phyloP scores from a whole-genome alignment of 1,140 invertebrate genomes.

The Anoplophora glabripennis region DNA sequence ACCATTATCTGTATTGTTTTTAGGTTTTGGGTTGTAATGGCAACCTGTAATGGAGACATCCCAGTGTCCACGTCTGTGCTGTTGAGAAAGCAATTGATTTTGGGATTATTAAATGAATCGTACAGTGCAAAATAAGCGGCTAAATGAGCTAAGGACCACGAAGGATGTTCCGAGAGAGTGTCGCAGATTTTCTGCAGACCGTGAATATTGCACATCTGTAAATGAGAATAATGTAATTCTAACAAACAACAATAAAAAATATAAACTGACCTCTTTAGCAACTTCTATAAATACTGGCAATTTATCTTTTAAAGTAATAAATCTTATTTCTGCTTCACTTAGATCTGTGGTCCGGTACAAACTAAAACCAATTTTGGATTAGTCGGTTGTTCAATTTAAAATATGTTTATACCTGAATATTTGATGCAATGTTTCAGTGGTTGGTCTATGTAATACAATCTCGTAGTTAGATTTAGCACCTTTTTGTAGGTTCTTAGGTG shows the following conservation, averaged over 20 bases:
- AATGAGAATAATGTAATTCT: constrained; percentile 23
- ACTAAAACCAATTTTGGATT: constrained; percentile 54
- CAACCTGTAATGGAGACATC: constrained; percentile 78
- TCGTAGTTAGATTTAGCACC: constrained; percentile 61
- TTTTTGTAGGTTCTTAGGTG: constrained; percentile 51
- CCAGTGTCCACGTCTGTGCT: constrained; percentile 64
- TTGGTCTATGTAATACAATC: constrained; percentile 70
- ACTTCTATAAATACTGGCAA: constrained; percentile 67
- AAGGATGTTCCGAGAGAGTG: constrained; percentile 67
- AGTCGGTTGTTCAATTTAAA: not conserved
- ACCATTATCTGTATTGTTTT: constrained; percentile 72
- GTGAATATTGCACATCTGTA: constrained; percentile 60
- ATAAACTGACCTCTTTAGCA: constrained; percentile 59
- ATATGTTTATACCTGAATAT: constrained; percentile 61
- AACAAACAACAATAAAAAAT: not conserved
- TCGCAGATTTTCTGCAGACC: constrained; percentile 78
- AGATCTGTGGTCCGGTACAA: constrained; percentile 67
- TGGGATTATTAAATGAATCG: constrained; percentile 65
- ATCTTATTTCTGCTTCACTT: constrained; percentile 63
- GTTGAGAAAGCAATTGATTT: constrained; percentile 66
- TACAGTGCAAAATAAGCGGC: constrained; percentile 72
- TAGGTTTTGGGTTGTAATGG: constrained; percentile 70
- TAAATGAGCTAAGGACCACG: constrained; percentile 82
- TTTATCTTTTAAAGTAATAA: constrained; percentile 69
- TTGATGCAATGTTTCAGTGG: constrained; percentile 60